phyloP scores from a whole-genome alignment of 2,888 invertebrate species.

The Pimpla rufipes region DNA sequence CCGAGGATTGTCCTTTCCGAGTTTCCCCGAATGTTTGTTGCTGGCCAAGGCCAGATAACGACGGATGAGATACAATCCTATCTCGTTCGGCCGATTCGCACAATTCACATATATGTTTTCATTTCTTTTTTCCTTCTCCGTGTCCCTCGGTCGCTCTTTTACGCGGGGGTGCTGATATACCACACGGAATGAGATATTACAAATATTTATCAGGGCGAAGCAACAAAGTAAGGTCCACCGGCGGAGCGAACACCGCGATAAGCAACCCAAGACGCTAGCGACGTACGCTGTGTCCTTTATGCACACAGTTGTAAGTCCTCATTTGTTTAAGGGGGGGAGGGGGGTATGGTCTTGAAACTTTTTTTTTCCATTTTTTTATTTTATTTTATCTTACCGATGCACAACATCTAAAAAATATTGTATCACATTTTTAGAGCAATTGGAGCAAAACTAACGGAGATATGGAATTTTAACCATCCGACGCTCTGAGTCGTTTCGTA shows the following conservation, averaged over 20 bases:
- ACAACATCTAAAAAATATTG: too few relatives aligned
- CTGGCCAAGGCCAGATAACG: slow-evolving; percentile 9
- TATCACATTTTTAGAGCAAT: too few relatives aligned
- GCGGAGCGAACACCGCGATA: slow-evolving; percentile 13
- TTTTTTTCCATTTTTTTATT: too few relatives aligned
- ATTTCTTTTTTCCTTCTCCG: neutral
- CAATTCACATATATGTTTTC: too few relatives aligned
- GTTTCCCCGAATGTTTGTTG: neutral
- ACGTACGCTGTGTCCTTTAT: slow-evolving; percentile 16
- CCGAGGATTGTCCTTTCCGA: neutral
- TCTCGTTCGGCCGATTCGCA: neutral
- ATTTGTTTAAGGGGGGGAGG: too few relatives aligned
- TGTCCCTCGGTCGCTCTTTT: neutral
- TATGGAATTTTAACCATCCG: too few relatives aligned
- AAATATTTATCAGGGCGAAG: slow-evolving; percentile 11
- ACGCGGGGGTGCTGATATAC: slow-evolving; percentile 32
- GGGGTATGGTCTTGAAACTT: too few relatives aligned
- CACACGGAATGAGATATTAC: slow-evolving; percentile 16
- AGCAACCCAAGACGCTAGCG: neutral
- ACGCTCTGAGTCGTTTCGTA: too few relatives aligned
- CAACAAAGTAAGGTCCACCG: slow-evolving; percentile 18
- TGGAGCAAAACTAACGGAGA: too few relatives aligned
- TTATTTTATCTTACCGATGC: too few relatives aligned
- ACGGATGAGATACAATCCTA: slow-evolving; percentile 7
- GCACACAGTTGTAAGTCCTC: neutral